Conservation (phyloP, 2,113 vertebrate genomes). For the Ariopsis seemanni region DNA sequence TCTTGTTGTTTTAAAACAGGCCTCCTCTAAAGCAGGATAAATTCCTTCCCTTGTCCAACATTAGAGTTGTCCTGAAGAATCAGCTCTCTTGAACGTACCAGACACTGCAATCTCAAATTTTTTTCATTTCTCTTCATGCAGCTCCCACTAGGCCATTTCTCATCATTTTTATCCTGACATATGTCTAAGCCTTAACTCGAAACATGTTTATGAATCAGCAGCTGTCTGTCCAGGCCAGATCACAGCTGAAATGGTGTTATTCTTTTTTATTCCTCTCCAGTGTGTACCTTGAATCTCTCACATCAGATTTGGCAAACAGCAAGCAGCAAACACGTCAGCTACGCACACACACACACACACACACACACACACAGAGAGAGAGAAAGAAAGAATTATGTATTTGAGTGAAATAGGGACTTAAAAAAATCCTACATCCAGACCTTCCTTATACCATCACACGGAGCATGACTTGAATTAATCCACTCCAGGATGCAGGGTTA, state of each 20-base stretch:
- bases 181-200: slow-evolving; percentile 62
- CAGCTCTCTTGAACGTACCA: slow-evolving; percentile 33
- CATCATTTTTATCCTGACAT: slow-evolving; percentile 57
- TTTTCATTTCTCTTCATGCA: slow-evolving; percentile 46
- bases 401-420: slow-evolving; percentile 56
- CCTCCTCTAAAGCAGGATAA: slow-evolving; percentile 11
- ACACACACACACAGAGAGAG: background rate
- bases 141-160: slow-evolving; percentile 49
- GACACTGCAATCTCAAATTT: slow-evolving; percentile 45
- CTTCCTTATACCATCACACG: slow-evolving; percentile 54
- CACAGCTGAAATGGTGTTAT: slow-evolving; percentile 59
- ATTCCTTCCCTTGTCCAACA: slow-evolving; percentile 32
- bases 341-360: slow-evolving; percentile 1
- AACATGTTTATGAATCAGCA: slow-evolving; percentile 62
- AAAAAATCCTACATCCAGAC: slow-evolving; percentile 61
- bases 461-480: slow-evolving; percentile 69
- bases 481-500: slow-evolving; percentile 61
- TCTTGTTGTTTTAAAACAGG: slow-evolving; percentile 19
- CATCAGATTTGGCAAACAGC: slow-evolving; percentile 41
- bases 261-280: slow-evolving; percentile 54
- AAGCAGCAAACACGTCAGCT: slow-evolving; percentile 35
- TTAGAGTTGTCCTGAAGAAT: slow-evolving; percentile 34
- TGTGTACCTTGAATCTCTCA: slow-evolving; percentile 42
- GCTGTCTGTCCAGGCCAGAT: slow-evolving; percentile 54
- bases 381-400: slow-evolving; percentile 24